Evolutionary conservation across 2,888 invertebrate genomes (phyloP).

Genomic region (Helobdella robusta): DNA sequence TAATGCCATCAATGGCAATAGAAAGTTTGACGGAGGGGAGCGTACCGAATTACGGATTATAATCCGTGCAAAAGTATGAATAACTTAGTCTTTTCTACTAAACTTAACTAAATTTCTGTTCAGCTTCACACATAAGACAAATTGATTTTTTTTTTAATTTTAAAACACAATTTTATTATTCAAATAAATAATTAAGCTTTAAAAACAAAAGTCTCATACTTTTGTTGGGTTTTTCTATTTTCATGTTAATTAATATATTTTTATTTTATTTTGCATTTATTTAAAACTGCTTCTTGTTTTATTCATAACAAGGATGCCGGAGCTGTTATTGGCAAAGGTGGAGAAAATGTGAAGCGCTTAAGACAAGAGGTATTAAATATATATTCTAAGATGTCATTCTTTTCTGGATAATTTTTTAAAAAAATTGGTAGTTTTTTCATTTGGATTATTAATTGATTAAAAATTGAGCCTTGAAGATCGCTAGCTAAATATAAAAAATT

Average conservation of each 20-base stretch:
- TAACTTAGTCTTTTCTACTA: background rate
- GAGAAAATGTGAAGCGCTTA: conserved; percentile 25
- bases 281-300: too few species aligned
- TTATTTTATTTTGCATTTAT: too few species aligned
- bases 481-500: background rate
- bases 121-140: too few species aligned
- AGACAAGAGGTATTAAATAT: conserved; percentile 28
- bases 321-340: conserved; percentile 26
- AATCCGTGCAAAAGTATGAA: conserved; percentile 17
- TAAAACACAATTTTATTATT: too few species aligned
- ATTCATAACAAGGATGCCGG: conserved; percentile 26
- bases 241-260: background rate
- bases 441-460: background rate
- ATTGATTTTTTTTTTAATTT: too few species aligned
- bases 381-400: too few species aligned
- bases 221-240: background rate
- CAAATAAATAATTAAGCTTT: too few species aligned
- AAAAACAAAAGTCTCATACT: background rate
- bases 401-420: too few species aligned
- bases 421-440: background rate
- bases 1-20: background rate
- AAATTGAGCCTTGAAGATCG: background rate
- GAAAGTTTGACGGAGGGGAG: too few species aligned
- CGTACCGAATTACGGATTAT: conserved; percentile 24
- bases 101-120: too few species aligned